phyloP scores from a whole-genome alignment of 2,888 invertebrate genomes.

The Cephus sareptanus region DNA sequence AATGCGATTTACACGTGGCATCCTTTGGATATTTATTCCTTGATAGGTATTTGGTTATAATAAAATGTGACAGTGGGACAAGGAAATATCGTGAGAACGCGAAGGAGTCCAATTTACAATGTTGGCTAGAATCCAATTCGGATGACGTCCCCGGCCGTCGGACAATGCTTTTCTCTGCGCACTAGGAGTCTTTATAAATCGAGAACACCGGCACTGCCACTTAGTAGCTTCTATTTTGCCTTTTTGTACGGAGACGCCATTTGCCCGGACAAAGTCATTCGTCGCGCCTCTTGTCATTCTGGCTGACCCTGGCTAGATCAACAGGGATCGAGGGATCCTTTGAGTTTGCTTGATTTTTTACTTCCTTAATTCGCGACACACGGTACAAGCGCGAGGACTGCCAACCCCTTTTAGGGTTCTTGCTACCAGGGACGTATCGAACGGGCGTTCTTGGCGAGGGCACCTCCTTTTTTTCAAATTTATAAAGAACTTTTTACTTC shows the following conservation, averaged over 20 bases:
- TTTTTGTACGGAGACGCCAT: slow-evolving; percentile 14
- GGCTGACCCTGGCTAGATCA: neutral
- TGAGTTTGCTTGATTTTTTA: neutral
- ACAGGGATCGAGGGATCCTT: neutral
- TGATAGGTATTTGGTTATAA: neutral
- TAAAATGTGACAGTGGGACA: neutral
- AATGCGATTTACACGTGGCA: neutral
- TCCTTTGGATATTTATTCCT: neutral
- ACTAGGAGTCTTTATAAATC: slow-evolving; percentile 45
- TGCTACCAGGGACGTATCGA: no score
- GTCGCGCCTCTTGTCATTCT: neutral
- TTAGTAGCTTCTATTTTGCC: slow-evolving; percentile 36
- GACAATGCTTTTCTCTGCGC: slow-evolving; percentile 37
- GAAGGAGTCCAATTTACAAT: neutral
- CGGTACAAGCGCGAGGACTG: no score
- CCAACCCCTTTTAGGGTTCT: no score
- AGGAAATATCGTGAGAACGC: neutral
- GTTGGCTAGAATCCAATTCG: slow-evolving; percentile 45
- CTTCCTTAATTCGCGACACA: neutral
- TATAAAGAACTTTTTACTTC: neutral
- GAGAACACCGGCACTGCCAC: slow-evolving; percentile 22
- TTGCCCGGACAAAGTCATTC: neutral
- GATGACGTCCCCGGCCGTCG: slow-evolving; percentile 43
- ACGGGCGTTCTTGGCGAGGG: no score
- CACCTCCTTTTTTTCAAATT: no score